Conservation (phyloP, 53 echinoderm and acorn worm genomes). For the Actinopyga echinites region DNA sequence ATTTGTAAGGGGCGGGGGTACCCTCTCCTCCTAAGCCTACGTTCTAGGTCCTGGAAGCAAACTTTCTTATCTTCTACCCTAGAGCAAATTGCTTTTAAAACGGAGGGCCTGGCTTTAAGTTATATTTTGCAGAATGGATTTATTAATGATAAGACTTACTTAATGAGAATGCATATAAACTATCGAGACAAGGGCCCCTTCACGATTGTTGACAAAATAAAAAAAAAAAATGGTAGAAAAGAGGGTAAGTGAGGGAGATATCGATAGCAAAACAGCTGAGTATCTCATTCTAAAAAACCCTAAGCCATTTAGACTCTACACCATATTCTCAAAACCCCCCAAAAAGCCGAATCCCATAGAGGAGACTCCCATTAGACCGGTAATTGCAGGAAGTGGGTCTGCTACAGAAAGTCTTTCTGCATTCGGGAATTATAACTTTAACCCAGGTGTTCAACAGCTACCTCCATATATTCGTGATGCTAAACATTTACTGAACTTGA, state of each 20-base stretch:
- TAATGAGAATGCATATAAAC: too few relatives aligned
- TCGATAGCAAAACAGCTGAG: not conserved
- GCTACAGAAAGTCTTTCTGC: not conserved
- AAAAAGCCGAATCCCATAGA: not conserved
- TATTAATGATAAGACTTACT: too few relatives aligned
- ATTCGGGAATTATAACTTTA: not conserved
- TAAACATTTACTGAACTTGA: not conserved
- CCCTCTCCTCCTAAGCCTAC: too few relatives aligned
- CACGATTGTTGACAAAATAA: too few relatives aligned
- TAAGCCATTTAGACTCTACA: not conserved
- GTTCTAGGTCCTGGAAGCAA: too few relatives aligned
- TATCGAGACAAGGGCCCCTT: too few relatives aligned
- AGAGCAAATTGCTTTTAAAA: too few relatives aligned
- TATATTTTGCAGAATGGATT: too few relatives aligned
- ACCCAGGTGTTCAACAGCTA: not conserved
- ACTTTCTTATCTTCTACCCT: too few relatives aligned
- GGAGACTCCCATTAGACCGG: not conserved
- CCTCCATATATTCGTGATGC: not conserved
- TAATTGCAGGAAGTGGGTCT: not conserved
- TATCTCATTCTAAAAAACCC: not conserved
- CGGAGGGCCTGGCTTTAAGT: too few relatives aligned
- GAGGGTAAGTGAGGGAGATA: constrained; percentile 8
- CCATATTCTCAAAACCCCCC: not conserved
- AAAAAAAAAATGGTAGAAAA: constrained; percentile 15
- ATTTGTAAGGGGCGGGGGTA: too few relatives aligned